Evolutionary conservation across 2,113 vertebrate genomes (phyloP).

Genomic region (Tringa solitaria): DNA sequence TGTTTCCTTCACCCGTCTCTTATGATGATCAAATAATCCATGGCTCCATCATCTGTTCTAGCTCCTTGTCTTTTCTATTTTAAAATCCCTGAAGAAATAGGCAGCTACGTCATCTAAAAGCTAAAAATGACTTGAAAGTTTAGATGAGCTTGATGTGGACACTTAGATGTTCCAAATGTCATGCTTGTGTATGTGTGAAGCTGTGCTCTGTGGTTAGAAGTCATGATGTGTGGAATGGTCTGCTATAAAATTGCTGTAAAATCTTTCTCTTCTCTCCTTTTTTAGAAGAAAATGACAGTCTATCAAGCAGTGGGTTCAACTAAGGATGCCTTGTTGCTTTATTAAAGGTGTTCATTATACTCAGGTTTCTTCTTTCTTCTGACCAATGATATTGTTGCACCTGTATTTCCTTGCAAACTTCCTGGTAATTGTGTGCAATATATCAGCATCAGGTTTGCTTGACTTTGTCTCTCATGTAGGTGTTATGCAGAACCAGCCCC

Average conservation of each 20-base stretch:
- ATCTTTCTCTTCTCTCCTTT: not conserved
- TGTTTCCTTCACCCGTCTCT: not conserved
- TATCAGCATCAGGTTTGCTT: not conserved
- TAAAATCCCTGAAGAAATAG: not conserved
- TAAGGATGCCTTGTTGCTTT: not conserved
- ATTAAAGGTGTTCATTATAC: not conserved
- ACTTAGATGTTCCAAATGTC: not conserved
- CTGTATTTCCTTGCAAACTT: conserved; percentile 11
- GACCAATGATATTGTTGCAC: not conserved
- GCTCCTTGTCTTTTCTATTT: not conserved
- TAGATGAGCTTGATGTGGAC: not conserved
- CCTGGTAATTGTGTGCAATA: not conserved
- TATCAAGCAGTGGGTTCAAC: not conserved
- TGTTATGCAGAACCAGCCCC: not conserved
- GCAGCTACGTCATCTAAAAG: not conserved
- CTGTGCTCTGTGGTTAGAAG: not conserved
- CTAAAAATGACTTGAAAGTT: not conserved
- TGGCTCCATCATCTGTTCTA: not conserved
- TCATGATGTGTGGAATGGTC: not conserved
- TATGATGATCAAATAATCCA: not conserved
- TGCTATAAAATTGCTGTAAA: not conserved
- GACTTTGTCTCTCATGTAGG: not conserved
- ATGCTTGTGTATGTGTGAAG: not conserved
- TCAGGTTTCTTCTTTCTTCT: not conserved
- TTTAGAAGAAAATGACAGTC: not conserved